Conservation (phyloP, 1,140 invertebrate species). For the Papilio polytes region DNA sequence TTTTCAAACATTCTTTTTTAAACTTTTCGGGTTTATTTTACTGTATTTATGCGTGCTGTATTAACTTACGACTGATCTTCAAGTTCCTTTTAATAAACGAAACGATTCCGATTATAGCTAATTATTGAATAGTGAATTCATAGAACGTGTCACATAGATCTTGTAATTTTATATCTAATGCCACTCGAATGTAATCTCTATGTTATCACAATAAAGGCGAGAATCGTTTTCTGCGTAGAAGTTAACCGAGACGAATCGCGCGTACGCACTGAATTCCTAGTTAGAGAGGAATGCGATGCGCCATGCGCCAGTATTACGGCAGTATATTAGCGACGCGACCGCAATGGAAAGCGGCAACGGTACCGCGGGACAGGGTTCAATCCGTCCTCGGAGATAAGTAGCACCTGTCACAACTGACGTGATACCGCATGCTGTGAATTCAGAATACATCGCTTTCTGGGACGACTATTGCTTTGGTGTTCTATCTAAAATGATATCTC, state of each 20-base stretch:
- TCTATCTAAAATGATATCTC: background rate
- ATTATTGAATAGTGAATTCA: constrained; percentile 18
- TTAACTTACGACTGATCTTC: too few species aligned
- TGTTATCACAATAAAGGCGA: background rate
- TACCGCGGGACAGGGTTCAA: constrained; percentile 51
- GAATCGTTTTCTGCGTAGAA: constrained; percentile 26
- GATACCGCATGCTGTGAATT: background rate
- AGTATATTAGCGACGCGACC: constrained; percentile 57
- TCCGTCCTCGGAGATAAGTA: constrained; percentile 44
- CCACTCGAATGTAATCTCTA: background rate
- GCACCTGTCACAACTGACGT: constrained; percentile 30
- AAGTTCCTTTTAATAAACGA: background rate
- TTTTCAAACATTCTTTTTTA: background rate
- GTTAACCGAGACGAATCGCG: constrained; percentile 48
- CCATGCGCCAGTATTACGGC: constrained; percentile 58
- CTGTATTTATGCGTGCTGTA: too few species aligned
- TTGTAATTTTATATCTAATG: background rate
- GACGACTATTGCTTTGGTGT: background rate
- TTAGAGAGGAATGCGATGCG: constrained; percentile 60
- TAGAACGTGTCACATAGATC: background rate
- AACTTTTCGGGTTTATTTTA: background rate
- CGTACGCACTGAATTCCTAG: constrained; percentile 59
- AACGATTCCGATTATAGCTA: background rate
- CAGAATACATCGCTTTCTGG: background rate
- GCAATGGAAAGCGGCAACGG: constrained; percentile 69